phyloP scores from a whole-genome alignment of 1,140 invertebrate species.

The Cydia pomonella region DNA sequence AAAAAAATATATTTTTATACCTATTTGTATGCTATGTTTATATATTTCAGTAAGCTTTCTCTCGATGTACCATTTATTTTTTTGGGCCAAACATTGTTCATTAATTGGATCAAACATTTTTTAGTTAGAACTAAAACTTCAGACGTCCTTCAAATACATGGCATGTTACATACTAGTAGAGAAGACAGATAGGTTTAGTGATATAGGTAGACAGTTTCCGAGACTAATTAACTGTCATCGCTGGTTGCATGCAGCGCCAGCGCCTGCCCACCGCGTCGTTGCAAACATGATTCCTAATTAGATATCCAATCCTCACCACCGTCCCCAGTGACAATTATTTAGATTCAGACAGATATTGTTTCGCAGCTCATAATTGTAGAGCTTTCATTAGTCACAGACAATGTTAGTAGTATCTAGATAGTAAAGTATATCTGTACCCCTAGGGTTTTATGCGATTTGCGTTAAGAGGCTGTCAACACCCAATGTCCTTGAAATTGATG shows the following conservation, averaged over 20 bases:
- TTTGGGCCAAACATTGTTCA: no score
- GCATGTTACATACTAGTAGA: neutral
- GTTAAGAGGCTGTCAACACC: no score
- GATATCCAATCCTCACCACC: constrained; percentile 18
- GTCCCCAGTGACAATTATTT: constrained; percentile 6
- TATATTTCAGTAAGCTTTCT: no score
- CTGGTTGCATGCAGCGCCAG: constrained; percentile 9
- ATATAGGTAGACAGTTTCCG: neutral
- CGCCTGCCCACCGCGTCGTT: neutral
- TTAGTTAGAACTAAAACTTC: no score
- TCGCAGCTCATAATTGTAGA: constrained; percentile 6
- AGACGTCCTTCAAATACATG: no score
- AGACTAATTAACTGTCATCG: neutral
- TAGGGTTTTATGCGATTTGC: no score
- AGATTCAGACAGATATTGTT: constrained; percentile 27
- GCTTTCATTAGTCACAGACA: neutral
- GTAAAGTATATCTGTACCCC: no score
- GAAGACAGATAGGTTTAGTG: neutral
- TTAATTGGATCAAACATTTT: no score
- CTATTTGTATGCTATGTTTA: no score
- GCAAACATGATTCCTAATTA: constrained; percentile 24
- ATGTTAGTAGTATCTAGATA: neutral
- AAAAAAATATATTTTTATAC: no score
- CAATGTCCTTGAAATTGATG: no score
- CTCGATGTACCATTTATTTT: no score